These are phyloP conservation scores for Coranthus polyacanthus DNA, from an alignment of 2,797 vertebrate genomes.

Conservation along the genomic window DNA sequence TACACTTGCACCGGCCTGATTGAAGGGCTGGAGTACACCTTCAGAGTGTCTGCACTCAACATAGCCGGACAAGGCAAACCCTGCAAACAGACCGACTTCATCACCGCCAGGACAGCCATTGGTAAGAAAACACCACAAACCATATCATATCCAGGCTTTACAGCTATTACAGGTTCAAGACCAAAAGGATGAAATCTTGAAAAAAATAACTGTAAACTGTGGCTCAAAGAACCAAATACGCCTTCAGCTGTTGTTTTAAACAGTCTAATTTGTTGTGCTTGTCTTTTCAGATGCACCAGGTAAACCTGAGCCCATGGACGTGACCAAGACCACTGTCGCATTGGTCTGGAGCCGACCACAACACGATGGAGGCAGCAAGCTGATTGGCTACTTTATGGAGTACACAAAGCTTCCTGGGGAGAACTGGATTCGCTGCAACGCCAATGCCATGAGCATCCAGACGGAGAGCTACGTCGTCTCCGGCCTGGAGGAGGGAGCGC, in stretches of 20 bases:
- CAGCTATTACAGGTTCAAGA: too few species aligned
- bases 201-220: too few species aligned
- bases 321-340: slow-evolving; percentile 91
- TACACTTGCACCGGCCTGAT: slow-evolving; percentile 93
- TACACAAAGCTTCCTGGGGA: slow-evolving; percentile 92
- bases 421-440: slow-evolving; percentile 94
- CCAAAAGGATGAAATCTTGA: too few species aligned
- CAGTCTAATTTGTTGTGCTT: slow-evolving; percentile 2
- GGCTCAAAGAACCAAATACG: background rate
- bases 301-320: slow-evolving; percentile 97
- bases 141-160: too few species aligned
- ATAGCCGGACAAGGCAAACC: slow-evolving; percentile 95
- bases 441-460: slow-evolving; percentile 92
- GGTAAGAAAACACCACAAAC: slow-evolving; percentile 80
- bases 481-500: slow-evolving; percentile 92
- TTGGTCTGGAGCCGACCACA: slow-evolving; percentile 94
- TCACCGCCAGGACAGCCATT: slow-evolving; percentile 93
- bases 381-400: slow-evolving; percentile 96
- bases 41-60: slow-evolving; percentile 96
- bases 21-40: slow-evolving; percentile 96
- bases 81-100: slow-evolving; percentile 95
- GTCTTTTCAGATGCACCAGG: slow-evolving; percentile 87
- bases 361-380: slow-evolving; percentile 96
- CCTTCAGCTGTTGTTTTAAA: background rate
- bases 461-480: slow-evolving; percentile 91